phyloP scores from a whole-genome alignment of 2,888 invertebrate species.

The Drosophila aldrichi region DNA sequence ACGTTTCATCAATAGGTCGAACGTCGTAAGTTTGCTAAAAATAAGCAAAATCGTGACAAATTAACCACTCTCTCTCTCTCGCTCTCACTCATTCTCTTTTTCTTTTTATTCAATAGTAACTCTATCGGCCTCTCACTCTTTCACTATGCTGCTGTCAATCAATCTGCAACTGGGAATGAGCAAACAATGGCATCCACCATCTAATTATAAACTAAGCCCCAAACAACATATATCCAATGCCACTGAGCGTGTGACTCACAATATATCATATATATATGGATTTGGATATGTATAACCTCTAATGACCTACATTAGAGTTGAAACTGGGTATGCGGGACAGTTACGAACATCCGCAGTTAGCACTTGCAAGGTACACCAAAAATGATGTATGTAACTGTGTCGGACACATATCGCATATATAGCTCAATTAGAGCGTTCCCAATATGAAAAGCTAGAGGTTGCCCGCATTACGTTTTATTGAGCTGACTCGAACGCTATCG shows the following conservation, averaged over 20 bases:
- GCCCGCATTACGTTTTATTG: slow-evolving; percentile 31
- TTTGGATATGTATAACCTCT: slow-evolving; percentile 39
- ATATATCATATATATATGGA: slow-evolving; percentile 5
- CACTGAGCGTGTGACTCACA: slow-evolving; percentile 50
- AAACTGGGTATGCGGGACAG: slow-evolving; percentile 25
- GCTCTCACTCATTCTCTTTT: not conserved
- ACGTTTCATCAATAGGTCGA: not conserved
- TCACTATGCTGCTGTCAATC: slow-evolving; percentile 17
- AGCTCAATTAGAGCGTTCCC: slow-evolving; percentile 64
- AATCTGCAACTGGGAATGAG: slow-evolving; percentile 28
- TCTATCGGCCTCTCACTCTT: not conserved
- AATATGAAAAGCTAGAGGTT: slow-evolving; percentile 42
- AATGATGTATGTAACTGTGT: slow-evolving; percentile 34
- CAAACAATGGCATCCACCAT: slow-evolving; percentile 44
- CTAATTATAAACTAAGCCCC: slow-evolving; percentile 50
- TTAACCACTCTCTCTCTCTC: not conserved
- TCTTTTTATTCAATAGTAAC: not conserved
- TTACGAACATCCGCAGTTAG: slow-evolving; percentile 44
- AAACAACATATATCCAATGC: slow-evolving; percentile 39
- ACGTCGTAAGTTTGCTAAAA: slow-evolving; percentile 54
- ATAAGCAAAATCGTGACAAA: slow-evolving; percentile 72
- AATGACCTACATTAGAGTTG: slow-evolving; percentile 50
- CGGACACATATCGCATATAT: slow-evolving; percentile 34
- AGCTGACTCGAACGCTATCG: slow-evolving; percentile 20
- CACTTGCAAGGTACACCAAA: slow-evolving; percentile 56